Evolutionary conservation across 2,888 invertebrate species (phyloP), one percentile per base, ranked within the genome.

Genomic region (Caenorhabditis imperialis): DNA sequence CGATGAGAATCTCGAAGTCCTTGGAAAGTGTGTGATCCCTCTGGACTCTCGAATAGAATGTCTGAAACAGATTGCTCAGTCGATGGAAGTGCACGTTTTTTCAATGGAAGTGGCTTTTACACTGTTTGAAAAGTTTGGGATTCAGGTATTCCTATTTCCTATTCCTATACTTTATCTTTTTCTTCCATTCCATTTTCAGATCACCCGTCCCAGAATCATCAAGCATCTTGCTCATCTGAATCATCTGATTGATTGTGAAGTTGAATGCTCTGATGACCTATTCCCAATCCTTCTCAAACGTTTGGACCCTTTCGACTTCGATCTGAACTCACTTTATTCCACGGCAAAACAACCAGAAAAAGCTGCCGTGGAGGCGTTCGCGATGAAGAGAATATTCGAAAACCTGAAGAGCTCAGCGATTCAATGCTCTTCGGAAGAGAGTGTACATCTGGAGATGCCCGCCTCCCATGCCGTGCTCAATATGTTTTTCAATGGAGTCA

Each of bases 401-500:
- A 18, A 37, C 1, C 54, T 71, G 18, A 18, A 55, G 10, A 27
- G 20, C 2, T 45, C 25, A 3, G 67, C 70, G 8, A 42, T 60
- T n/a, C 20, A 8, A 4, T 0, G 23, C 5, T 71, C 71, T 12
- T 54, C 67, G 10, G 23, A 33, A 20, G 42, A 72, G 16, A 61
- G 61, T 40, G 60, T 75, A 10, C 3, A 50, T 10, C 16, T 78
- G 42, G 78, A 78, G 69, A 40, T 63, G 12, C 30, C 16, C 8
- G 10, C 75, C 5, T 60, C 44, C 14, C 51, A 51, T 14, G 16
- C 45, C 23, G 69, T 69, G 3, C 27, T 63, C 23, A 60, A 61
- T 16, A 80, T 80, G 42, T 57, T 67, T 10, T 65, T 61, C 22
- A 10, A 18, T 3, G 81, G 81, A 35, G 62, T 81, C 25, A 33